Percentiles rank a stretch among this genome's conserved stretches.
phyloP scores from a whole-genome alignment of 2,797 vertebrate species.

The Brachyalestes nurse region DNA sequence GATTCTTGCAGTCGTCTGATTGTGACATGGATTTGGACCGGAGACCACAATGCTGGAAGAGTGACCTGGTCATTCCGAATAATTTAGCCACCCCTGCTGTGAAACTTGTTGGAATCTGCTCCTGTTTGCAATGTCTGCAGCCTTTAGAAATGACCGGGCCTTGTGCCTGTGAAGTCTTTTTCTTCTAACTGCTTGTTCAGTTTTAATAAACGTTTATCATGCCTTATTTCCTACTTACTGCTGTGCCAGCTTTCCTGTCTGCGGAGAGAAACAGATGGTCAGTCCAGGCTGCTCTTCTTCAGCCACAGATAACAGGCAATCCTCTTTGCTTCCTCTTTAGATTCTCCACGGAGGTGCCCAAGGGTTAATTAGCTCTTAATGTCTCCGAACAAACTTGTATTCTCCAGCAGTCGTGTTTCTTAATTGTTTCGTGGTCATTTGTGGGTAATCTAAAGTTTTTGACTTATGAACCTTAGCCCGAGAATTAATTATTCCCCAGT shows the following conservation, averaged over 20 bases:
- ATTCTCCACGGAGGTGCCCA: slow-evolving; percentile 24
- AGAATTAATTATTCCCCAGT: background rate
- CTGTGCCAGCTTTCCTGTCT: slow-evolving; percentile 43
- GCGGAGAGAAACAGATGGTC: slow-evolving; percentile 62
- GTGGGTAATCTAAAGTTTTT: slow-evolving; percentile 17
- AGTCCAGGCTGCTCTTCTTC: slow-evolving; percentile 51
- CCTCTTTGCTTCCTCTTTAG: slow-evolving; percentile 51
- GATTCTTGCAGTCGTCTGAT: background rate
- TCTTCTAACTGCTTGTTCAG: background rate
- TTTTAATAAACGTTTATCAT: slow-evolving; percentile 24
- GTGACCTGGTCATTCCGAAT: background rate
- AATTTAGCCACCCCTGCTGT: background rate
- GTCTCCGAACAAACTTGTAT: slow-evolving; percentile 5
- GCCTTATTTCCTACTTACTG: slow-evolving; percentile 18
- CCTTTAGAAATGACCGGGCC: background rate
- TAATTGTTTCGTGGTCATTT: background rate
- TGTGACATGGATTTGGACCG: background rate
- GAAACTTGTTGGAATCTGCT: background rate
- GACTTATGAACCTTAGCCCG: background rate
- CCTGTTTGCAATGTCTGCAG: background rate
- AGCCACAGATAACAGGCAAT: slow-evolving; percentile 58
- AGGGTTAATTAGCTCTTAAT: slow-evolving; percentile 47
- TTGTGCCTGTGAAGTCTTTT: background rate
- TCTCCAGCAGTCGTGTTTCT: background rate
- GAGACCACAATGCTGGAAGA: background rate